A percentile compares a stretch with the other conserved stretches of the same genome.
Evolutionary conservation across 2,113 vertebrate genomes (phyloP).

Genomic region (Poecile atricapillus): DNA sequence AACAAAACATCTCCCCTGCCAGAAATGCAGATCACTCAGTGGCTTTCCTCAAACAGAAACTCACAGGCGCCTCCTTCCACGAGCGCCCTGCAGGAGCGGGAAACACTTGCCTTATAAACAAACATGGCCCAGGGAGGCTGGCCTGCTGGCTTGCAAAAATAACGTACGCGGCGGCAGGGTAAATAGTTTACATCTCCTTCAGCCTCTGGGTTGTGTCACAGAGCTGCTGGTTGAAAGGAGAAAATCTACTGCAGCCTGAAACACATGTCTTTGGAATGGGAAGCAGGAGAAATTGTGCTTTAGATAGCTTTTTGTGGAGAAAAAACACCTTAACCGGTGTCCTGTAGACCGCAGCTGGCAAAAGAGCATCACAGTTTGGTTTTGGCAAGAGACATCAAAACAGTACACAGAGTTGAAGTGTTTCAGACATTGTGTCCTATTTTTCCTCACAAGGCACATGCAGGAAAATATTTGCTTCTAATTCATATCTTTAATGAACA

Average conservation of each 20-base stretch:
- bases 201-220: conserved; percentile 17
- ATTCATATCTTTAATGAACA: neutral
- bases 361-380: neutral
- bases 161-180: neutral
- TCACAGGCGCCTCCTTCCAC: neutral
- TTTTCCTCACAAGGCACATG: neutral
- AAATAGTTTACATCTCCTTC: conserved; percentile 58
- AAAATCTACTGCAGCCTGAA: neutral
- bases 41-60: conserved; percentile 33
- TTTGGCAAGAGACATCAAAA: neutral
- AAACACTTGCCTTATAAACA: conserved; percentile 46
- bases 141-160: neutral
- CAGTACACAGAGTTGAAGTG: rapidly evolving
- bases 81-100: neutral
- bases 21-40: neutral
- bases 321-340: rapidly evolving
- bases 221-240: neutral
- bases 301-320: neutral
- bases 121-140: neutral
- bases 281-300: neutral
- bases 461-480: neutral
- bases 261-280: rapidly evolving
- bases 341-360: neutral
- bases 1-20: neutral
- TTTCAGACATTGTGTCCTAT: neutral